These are phyloP conservation scores for Drosophila sechellia DNA, from an alignment of 1,140 invertebrate species.

Conservation along the genomic window DNA sequence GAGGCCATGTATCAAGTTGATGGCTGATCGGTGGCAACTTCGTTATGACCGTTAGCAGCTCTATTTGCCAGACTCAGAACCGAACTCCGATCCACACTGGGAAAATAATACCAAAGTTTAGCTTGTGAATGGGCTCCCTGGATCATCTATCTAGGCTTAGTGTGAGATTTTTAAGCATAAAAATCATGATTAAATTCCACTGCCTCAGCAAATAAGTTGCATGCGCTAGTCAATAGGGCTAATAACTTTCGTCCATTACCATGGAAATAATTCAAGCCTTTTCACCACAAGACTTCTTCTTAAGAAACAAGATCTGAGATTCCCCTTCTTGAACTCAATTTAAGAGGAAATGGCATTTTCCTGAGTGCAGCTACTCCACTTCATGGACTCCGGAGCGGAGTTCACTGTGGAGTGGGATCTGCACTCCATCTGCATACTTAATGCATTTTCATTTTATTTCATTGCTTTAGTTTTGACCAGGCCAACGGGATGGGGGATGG, in stretches of 20 bases:
- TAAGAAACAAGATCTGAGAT: neutral
- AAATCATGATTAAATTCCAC: no score
- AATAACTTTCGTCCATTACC: no score
- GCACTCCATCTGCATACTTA: constrained; percentile 70
- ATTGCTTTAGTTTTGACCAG: constrained; percentile 74
- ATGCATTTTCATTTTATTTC: constrained; percentile 81
- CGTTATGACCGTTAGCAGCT: constrained; percentile 75
- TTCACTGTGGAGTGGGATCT: constrained; percentile 24
- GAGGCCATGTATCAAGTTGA: constrained; percentile 70
- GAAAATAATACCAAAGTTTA: no score
- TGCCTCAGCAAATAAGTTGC: no score
- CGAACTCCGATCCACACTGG: constrained; percentile 1
- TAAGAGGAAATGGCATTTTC: constrained; percentile 1
- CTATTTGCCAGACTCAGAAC: constrained; percentile 53
- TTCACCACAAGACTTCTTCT: neutral
- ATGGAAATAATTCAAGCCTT: neutral
- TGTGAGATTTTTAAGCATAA: no score
- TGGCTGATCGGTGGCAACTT: constrained; percentile 60
- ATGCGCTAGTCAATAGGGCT: no score
- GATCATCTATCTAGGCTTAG: no score
- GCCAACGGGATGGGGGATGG: neutral
- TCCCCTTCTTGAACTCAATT: neutral
- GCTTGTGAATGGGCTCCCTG: no score
- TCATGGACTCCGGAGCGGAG: constrained; percentile 26
- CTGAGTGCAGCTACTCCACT: constrained; percentile 3